Evolutionary conservation across 2,113 vertebrate species (phyloP), one percentile per base, ranked within the genome.

Genomic region (Emberiza fucata): DNA sequence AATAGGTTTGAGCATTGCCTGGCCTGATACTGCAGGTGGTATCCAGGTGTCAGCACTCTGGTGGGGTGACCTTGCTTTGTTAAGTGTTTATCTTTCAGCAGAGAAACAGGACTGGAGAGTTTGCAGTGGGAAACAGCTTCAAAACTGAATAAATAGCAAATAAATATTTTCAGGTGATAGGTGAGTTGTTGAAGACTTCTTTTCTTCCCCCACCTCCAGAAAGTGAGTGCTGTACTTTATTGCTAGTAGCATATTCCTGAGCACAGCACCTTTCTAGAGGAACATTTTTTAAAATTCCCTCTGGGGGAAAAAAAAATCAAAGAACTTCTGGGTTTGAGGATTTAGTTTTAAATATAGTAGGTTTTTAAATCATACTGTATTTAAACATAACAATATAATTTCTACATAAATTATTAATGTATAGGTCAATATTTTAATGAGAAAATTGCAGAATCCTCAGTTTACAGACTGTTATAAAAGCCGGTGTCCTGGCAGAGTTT

Each of bases 131-230:
- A 73, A 86, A 75, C 6, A 14, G n/a, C 15, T 83, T 66, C 45
- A 50, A 40, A 70, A 71, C 14, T n/a, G 31, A 75, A 42, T 11
- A 88, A 59, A 60, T 39, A n/a, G 28, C 6, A 29, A 42, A 78
- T 40, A 56, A 81, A 92, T 61, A 24, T 63, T 61, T 88, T 17
- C 18, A 24, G 17, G 8, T 39, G 53, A 51, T 28, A 51, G 50
- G 27, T 51, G 50, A 10, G 27, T 28, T 51, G 50, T 51, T 53
- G 51, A 92, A 50, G 19, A 6, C 39, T 71, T 69, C 5, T 12
- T 31, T 4, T 9, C 1, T 11, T 5, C 6, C 6, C 1, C 1
- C 5, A 0, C 3, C 5, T 2, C 12, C 4, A 11, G 5, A 50
- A 81, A 47, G 13, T 13, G 1, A 1, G 7, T 73, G 28, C 8